Evolutionary conservation across 2,888 invertebrate genomes (phyloP).

Genomic region (Phania funesta): DNA sequence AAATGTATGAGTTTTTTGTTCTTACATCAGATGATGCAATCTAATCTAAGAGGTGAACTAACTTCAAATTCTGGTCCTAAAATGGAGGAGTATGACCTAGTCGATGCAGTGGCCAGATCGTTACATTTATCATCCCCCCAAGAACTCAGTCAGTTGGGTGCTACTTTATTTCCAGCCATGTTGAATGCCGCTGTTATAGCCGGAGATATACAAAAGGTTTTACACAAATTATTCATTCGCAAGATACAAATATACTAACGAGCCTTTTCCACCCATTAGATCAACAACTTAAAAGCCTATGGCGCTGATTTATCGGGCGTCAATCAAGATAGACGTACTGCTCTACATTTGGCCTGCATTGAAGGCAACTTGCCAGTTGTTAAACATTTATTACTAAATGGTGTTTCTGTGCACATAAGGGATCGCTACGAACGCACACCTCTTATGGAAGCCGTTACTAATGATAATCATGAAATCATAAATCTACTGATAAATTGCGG

Average conservation of each 20-base stretch:
- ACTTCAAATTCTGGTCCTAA: slow-evolving; percentile 80
- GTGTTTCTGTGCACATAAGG: slow-evolving; percentile 90
- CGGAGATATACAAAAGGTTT: slow-evolving; percentile 82
- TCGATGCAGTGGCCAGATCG: slow-evolving; percentile 83
- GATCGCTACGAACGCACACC: slow-evolving; percentile 87
- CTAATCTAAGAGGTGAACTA: slow-evolving; percentile 90
- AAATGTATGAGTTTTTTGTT: not conserved
- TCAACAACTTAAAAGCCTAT: slow-evolving; percentile 80
- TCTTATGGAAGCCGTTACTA: slow-evolving; percentile 86
- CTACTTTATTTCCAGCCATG: slow-evolving; percentile 86
- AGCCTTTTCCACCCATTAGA: slow-evolving; percentile 63
- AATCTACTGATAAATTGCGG: slow-evolving; percentile 86
- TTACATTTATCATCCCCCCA: slow-evolving; percentile 82
- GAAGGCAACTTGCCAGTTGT: slow-evolving; percentile 86
- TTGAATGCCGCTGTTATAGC: slow-evolving; percentile 84
- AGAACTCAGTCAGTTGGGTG: slow-evolving; percentile 82
- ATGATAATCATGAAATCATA: slow-evolving; percentile 85
- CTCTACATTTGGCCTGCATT: slow-evolving; percentile 89
- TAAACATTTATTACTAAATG: slow-evolving; percentile 87
- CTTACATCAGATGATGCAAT: slow-evolving; percentile 85
- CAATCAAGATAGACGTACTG: slow-evolving; percentile 88
- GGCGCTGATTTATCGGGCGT: slow-evolving; percentile 88
- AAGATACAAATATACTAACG: not conserved
- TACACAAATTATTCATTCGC: slow-evolving; percentile 64
- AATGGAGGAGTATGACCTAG: slow-evolving; percentile 81